Evolutionary conservation across 2,888 invertebrate species (phyloP).

Genomic region (Nymphalis urticae): DNA sequence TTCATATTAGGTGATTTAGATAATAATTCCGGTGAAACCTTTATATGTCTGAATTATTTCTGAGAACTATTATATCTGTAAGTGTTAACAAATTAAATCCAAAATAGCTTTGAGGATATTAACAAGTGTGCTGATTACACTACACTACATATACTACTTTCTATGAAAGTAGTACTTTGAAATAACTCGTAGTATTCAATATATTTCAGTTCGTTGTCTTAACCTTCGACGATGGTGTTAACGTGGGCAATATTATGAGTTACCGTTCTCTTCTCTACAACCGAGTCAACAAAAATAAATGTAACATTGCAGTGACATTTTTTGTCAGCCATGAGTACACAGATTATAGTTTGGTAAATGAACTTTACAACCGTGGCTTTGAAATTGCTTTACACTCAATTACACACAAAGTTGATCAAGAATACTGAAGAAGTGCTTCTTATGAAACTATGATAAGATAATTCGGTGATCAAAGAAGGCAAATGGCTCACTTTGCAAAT

Average conservation of each 20-base stretch:
- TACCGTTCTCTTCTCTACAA: conserved; percentile 77
- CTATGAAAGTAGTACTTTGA: too few species aligned
- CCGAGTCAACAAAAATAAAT: conserved; percentile 84
- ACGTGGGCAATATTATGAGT: conserved; percentile 74
- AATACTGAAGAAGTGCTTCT: conserved; percentile 82
- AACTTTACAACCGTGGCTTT: conserved; percentile 81
- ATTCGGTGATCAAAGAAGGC: conserved; percentile 81
- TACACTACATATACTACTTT: too few species aligned
- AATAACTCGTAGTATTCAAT: too few species aligned
- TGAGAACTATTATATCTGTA: too few species aligned
- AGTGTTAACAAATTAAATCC: too few species aligned
- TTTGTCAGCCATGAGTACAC: conserved; percentile 88
- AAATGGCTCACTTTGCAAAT: conserved; percentile 78
- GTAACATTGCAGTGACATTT: conserved; percentile 84
- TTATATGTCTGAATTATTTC: too few species aligned
- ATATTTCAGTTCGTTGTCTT: conserved; percentile 83
- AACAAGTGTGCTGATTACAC: too few species aligned
- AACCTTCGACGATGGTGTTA: conserved; percentile 86
- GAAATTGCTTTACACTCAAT: conserved; percentile 88
- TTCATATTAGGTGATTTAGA: too few species aligned
- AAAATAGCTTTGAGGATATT: too few species aligned
- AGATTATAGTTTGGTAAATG: conserved; percentile 83
- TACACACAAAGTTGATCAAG: conserved; percentile 76
- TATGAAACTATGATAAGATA: conserved; percentile 77
- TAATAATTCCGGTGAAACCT: too few species aligned